Evolutionary conservation across 2,888 invertebrate species (phyloP).

Genomic region (Dryococelus australis): DNA sequence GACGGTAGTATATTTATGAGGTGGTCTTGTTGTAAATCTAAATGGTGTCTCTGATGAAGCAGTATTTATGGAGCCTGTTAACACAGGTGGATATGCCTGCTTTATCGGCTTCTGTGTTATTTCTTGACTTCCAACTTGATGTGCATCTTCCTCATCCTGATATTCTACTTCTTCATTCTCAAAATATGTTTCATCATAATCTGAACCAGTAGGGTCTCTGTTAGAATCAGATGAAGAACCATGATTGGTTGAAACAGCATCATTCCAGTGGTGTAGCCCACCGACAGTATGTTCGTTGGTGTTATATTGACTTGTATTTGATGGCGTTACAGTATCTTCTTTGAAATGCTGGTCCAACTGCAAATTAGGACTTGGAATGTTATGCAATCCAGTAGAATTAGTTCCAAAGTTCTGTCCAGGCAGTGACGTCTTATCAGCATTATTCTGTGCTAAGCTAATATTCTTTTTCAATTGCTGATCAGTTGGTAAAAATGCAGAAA

Average conservation of each 20-base stretch:
- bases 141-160: conserved; percentile 4
- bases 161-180: conserved; percentile 21
- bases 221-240: neutral
- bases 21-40: conserved; percentile 17
- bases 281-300: neutral
- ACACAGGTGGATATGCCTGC: neutral
- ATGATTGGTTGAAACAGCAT: neutral
- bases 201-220: neutral
- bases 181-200: conserved; percentile 29
- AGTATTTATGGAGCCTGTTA: no score
- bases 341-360: neutral
- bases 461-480: neutral
- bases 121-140: neutral
- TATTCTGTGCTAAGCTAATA: neutral
- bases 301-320: neutral
- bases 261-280: neutral
- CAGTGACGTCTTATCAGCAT: neutral
- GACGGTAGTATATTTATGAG: neutral
- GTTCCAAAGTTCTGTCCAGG: neutral
- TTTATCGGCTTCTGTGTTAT: neutral
- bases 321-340: neutral
- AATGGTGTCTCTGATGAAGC: neutral
- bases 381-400: neutral
- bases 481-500: neutral
- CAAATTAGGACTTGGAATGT: neutral